phyloP scores from a whole-genome alignment of 2,797 vertebrate species.

The Sebastes hubbsi region DNA sequence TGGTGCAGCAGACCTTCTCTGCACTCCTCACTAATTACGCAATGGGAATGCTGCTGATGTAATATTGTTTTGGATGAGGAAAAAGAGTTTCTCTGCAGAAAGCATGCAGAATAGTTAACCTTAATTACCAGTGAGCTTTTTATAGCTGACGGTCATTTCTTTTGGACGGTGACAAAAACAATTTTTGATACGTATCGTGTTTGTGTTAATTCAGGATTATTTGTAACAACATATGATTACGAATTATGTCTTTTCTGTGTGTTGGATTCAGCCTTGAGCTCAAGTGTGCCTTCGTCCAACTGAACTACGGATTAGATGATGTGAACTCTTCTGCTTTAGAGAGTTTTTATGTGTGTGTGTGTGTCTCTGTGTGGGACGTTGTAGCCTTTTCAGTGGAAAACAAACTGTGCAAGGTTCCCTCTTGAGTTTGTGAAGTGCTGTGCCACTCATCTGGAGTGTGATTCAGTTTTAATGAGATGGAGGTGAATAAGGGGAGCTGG shows the following conservation, averaged over 20 bases:
- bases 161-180: not conserved
- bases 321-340: not conserved
- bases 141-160: not conserved
- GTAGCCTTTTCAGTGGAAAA: conserved; percentile 25
- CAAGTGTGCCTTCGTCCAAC: not conserved
- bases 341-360: not conserved
- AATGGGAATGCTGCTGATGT: conserved; percentile 59
- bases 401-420: conserved; percentile 27
- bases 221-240: not conserved
- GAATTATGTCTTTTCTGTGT: not conserved
- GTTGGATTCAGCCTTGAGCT: conserved; percentile 18
- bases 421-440: conserved; percentile 51
- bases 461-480: conserved; percentile 70
- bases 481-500: conserved; percentile 54
- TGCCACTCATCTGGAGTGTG: conserved; percentile 55
- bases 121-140: conserved; percentile 16
- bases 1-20: conserved; percentile 24
- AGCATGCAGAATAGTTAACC: not conserved
- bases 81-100: conserved; percentile 6
- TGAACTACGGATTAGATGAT: not conserved
- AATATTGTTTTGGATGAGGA: conserved; percentile 24
- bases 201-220: not conserved
- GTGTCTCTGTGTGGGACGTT: not conserved
- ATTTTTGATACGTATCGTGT: not conserved
- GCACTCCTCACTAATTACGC: conserved; percentile 58